Evolutionary conservation across 2,888 invertebrate genomes (phyloP), one percentile per base, ranked within the genome.

Genomic region (Punctoribates punctum): DNA sequence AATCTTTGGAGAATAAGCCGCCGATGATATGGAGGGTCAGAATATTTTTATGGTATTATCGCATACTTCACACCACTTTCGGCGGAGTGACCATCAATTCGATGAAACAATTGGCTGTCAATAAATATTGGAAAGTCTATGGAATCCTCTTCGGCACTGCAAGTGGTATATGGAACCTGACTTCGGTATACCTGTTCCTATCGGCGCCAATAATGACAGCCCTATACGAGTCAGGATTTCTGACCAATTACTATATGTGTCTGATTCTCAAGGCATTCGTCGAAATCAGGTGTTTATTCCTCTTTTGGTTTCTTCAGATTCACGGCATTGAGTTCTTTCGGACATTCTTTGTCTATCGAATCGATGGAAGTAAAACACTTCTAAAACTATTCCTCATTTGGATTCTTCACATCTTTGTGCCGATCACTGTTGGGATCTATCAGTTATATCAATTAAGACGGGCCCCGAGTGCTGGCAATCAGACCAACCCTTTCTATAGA

Each of bases 231-330:
- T 57, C 57, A 0, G 57, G 25, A 4, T 57, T 57, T 57, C 6
- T 20, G 0, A 25, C 13, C 23, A 57, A 23, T 57, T 70, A 70
- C 15, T 70, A 46, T n/a, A 23, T 70, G 9, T 13, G 5, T 8
- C 4, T 70, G 23, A 2, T 9, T n/a, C 20, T 70, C 23, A 38
- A 70, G 34, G 29, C n/a, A 17, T 17, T n/a, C n/a, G n/a, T 38
- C 38, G 46, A 70, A 23, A 13, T 70, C 20, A 34, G 70, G 6
- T 38, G 23, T 23, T 1, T 42, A 8, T n/a, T 42, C 34, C 38
- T 23, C 1, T 42, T 70, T n/a, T 70, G 70, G 70, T 70, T 70
- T 13, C 20, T 70, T 5, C 70, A 70, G 70, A 1, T 70, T n/a
- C 17, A 42, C 4, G 70, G 70, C 8, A 70, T 70, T 20, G 20